Conservation (phyloP, 2,113 vertebrate species). For the Sander vitreus region DNA sequence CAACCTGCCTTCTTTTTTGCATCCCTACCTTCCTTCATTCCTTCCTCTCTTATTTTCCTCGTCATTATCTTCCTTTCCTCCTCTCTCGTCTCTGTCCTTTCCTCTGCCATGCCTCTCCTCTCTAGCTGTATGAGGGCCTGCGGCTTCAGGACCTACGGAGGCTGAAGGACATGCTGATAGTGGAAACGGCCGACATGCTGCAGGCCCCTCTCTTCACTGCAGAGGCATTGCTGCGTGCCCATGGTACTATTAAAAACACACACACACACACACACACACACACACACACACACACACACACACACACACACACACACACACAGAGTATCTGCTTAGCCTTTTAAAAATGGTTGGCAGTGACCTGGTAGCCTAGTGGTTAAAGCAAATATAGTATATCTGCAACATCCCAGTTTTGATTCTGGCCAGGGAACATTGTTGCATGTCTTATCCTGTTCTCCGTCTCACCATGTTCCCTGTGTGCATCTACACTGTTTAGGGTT, state of each 20-base stretch:
- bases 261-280: slow-evolving; percentile 7
- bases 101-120: not conserved
- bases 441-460: not conserved
- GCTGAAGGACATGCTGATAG: slow-evolving; percentile 98
- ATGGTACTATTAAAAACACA: slow-evolving; percentile 85
- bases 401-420: not conserved
- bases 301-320: not conserved
- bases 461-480: not conserved
- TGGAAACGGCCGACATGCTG: slow-evolving; percentile 99
- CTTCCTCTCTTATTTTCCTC: not conserved
- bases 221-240: slow-evolving; percentile 95
- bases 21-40: not conserved
- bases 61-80: not conserved
- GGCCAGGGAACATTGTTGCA: not conserved
- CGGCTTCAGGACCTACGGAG: slow-evolving; percentile 93
- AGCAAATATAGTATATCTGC: not conserved
- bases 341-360: not conserved
- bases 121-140: slow-evolving; percentile 92
- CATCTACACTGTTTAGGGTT: not conserved
- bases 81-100: slow-evolving; percentile 15
- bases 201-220: slow-evolving; percentile 97
- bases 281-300: slow-evolving; percentile 23
- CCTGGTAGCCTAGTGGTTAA: not conserved
- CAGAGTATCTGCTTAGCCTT: not conserved
- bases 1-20: not conserved